Base-by-base conservation (phyloP, 2,113 vertebrate genomes). In the Chauna torquata region DNA sequence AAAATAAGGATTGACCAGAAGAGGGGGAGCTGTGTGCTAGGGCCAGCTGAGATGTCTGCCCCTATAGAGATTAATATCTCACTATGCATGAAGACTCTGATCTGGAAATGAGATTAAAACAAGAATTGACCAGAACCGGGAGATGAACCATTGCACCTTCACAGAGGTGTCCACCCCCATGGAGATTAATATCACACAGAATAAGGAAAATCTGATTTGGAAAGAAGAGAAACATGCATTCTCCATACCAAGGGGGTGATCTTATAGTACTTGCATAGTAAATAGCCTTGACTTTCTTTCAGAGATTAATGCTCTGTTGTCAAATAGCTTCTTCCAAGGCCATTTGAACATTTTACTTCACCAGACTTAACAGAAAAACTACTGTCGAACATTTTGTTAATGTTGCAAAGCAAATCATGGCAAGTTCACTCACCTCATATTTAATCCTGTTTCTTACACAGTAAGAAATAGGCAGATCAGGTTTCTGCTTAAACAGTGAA, bases 21-120 rank as follows among this genome's bases (percentile, higher is more conserved):
- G 9, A 20, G 61, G 52, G 15, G 42, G 69, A 88, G 20, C 55
- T 65, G 34, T 2, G 1, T 2, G 13, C 44, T 96, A 45, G 85
- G 55, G 59, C 42, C n/a, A 72, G 45, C 28, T 49, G 78, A 96
- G 65, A 85, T 92, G 47, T 52, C 91, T 94, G 72, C n/a, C 34
- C 22, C 71, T 70, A 81, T 74, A 74, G 76, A 96, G 78, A 97
- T 94, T 90, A 97, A 96, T 97, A 90, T 93, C 80, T 96, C 44
- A 34, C 70, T 69, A 44, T 77, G 71, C 89, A 58, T 49, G 76
- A 93, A 92, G 71, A 91, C 16, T 96, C 80, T 79, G 45, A 82
- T 85, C 59, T 94, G 79, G 82, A 92, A 97, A 92, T 95, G 69
- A 93, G 92, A 95, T 97, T 94, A 90, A 96, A 96, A 92, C 82